Conservation (phyloP, 2,113 vertebrate genomes). For the Andinoacara biseriatus region DNA sequence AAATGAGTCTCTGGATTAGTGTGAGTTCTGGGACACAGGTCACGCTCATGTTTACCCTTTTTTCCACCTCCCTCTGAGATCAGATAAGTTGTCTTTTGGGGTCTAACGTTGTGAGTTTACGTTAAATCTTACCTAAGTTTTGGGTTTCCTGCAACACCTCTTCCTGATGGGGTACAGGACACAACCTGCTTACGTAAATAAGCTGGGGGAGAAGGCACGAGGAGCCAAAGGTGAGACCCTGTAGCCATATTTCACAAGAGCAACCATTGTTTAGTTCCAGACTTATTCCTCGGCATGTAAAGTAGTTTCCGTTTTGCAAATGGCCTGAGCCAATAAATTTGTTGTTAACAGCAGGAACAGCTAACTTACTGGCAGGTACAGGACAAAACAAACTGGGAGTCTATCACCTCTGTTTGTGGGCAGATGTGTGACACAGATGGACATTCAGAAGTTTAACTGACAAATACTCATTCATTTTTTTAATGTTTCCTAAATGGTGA, state of each 20-base stretch:
- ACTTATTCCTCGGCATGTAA: slow-evolving; percentile 74
- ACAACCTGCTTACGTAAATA: slow-evolving; percentile 78
- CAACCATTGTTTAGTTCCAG: slow-evolving; percentile 73
- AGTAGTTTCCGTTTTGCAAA: slow-evolving; percentile 74
- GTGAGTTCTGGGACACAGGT: slow-evolving; percentile 47
- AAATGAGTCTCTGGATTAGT: slow-evolving; percentile 22
- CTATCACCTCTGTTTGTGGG: slow-evolving; percentile 2
- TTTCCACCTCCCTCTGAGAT: slow-evolving; percentile 49
- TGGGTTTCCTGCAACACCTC: slow-evolving; percentile 77
- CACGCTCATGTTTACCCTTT: slow-evolving; percentile 47
- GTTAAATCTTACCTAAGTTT: slow-evolving; percentile 54
- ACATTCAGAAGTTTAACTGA: background rate
- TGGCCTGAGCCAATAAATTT: slow-evolving; percentile 67
- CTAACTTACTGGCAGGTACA: slow-evolving; percentile 50
- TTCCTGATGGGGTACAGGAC: slow-evolving; percentile 76
- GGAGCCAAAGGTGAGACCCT: slow-evolving; percentile 78
- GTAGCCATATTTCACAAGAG: slow-evolving; percentile 75
- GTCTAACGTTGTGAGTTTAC: slow-evolving; percentile 60
- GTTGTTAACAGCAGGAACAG: slow-evolving; percentile 57
- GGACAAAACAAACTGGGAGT: slow-evolving; percentile 35
- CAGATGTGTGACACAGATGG: no score
- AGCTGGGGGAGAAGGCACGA: slow-evolving; percentile 67
- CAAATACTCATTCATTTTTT: background rate
- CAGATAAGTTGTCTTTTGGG: slow-evolving; percentile 59
- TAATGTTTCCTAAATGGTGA: background rate